phyloP scores from a whole-genome alignment of 2,797 vertebrate genomes.

The Macrochelys suwanniensis region DNA sequence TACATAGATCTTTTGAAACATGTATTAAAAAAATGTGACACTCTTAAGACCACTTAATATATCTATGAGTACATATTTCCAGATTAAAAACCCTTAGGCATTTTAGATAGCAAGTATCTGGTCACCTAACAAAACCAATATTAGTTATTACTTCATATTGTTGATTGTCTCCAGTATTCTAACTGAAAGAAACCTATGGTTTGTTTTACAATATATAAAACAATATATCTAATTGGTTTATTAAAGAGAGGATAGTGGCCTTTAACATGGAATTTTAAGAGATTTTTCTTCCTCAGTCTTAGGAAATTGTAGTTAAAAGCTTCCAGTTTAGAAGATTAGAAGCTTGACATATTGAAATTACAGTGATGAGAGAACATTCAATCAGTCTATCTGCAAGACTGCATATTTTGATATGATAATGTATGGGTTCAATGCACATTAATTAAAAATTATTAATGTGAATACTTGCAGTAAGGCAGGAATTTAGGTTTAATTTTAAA shows the following conservation, averaged over 20 bases:
- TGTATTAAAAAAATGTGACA: not conserved
- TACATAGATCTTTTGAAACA: not conserved
- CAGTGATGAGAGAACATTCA: not conserved
- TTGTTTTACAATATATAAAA: not conserved
- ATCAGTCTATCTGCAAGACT: not conserved
- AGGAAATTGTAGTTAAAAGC: not conserved
- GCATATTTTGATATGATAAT: not conserved
- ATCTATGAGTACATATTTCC: not conserved
- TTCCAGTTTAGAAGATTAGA: not conserved
- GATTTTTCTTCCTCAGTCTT: not conserved
- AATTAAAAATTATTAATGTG: not conserved
- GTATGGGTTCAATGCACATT: not conserved
- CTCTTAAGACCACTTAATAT: not conserved
- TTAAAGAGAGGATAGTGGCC: not conserved
- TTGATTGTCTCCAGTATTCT: not conserved
- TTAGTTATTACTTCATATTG: not conserved
- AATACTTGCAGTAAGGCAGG: not conserved
- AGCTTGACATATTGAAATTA: not conserved
- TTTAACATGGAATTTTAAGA: not conserved
- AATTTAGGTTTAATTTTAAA: not conserved
- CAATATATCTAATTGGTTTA: not conserved
- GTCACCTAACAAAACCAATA: not conserved
- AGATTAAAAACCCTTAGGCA: not conserved
- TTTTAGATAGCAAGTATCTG: not conserved
- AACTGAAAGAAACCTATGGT: not conserved